phyloP scores from a whole-genome alignment of 2,113 vertebrate genomes.

The Aviceda subcristata region DNA sequence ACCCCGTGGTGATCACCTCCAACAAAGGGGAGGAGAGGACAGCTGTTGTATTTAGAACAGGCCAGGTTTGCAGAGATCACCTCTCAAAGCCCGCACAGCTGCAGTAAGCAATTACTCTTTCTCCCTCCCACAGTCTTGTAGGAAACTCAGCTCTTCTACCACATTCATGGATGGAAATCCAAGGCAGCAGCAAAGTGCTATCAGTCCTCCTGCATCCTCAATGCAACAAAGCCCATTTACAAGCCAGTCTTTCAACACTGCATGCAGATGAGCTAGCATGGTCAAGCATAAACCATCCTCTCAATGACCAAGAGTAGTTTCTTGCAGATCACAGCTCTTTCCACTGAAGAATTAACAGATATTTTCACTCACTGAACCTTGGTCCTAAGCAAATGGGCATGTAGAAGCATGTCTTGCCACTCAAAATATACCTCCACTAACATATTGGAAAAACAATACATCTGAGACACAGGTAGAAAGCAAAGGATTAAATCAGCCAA shows the following conservation, averaged over 20 bases:
- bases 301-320: not conserved
- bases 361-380: not conserved
- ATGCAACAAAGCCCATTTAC: not conserved
- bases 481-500: not conserved
- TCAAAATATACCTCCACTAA: not conserved
- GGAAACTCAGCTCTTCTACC: not conserved
- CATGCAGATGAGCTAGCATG: not conserved
- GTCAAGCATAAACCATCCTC: not conserved
- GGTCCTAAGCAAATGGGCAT: not conserved
- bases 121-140: not conserved
- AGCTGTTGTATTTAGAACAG: not conserved
- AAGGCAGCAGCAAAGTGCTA: not conserved
- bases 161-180: not conserved
- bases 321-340: not conserved
- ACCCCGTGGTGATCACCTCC: not conserved
- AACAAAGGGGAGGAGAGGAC: not conserved
- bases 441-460: not conserved
- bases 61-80: not conserved
- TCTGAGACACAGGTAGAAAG: not conserved
- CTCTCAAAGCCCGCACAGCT: not conserved
- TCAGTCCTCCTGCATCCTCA: not conserved
- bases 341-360: not conserved
- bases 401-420: not conserved
- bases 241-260: not conserved
- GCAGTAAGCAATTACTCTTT: not conserved